These are phyloP conservation scores for Euglossa dilemma DNA, from an alignment of 1,140 invertebrate species.

Conservation along the genomic window DNA sequence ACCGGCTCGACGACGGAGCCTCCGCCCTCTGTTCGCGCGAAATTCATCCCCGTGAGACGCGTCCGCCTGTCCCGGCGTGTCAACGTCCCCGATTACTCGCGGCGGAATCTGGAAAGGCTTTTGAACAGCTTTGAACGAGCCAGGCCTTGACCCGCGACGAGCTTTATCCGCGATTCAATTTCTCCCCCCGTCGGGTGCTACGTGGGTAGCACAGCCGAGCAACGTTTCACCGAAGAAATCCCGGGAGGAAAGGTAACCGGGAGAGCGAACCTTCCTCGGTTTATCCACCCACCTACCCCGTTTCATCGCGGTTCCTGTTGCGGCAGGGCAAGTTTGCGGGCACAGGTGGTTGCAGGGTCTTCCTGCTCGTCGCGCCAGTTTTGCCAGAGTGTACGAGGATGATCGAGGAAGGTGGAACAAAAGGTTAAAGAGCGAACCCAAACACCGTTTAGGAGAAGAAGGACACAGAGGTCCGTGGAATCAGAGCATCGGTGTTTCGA, in stretches of 20 bases:
- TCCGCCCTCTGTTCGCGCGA: not conserved
- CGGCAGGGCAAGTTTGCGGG: not conserved
- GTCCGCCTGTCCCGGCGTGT: not conserved
- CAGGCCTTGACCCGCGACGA: not conserved
- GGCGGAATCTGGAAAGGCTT: not conserved
- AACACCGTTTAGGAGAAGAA: not conserved
- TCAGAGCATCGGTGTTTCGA: not conserved
- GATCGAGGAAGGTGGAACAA: not conserved
- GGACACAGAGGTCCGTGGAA: too few relatives aligned
- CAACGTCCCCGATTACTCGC: not conserved
- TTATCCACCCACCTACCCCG: not conserved
- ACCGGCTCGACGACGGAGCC: too few relatives aligned
- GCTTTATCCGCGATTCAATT: not conserved
- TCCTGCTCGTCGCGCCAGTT: not conserved
- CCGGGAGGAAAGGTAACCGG: not conserved
- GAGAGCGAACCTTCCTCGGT: not conserved
- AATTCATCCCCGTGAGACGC: not conserved
- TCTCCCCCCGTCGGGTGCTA: too few relatives aligned
- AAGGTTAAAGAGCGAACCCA: not conserved
- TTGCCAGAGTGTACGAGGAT: too few relatives aligned
- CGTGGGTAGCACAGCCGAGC: not conserved
- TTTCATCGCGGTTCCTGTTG: not conserved
- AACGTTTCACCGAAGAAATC: not conserved
- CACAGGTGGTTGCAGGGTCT: constrained; percentile 38
- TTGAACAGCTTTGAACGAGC: not conserved